These are phyloP conservation scores for Leptocoma aspasia DNA, from an alignment of 2,113 vertebrate species.

Conservation along the genomic window DNA sequence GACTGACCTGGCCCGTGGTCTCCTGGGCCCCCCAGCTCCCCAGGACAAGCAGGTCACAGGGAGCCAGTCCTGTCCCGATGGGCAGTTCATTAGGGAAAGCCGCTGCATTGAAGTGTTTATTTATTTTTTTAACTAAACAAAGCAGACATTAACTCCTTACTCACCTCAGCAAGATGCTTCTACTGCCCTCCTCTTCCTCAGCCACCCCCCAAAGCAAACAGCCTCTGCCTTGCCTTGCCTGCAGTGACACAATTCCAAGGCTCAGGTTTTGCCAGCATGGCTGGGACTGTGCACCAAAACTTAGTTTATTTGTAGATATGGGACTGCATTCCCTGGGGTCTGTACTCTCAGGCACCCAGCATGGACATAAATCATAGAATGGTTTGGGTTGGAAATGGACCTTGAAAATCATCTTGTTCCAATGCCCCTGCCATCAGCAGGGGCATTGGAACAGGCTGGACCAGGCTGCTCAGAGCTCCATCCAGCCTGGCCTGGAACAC, in stretches of 20 bases:
- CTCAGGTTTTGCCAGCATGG: background rate
- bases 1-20: slow-evolving; percentile 29
- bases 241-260: background rate
- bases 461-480: background rate
- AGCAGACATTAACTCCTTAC: slow-evolving; percentile 13
- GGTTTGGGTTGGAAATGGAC: background rate
- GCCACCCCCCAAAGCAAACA: background rate
- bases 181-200: background rate
- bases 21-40: slow-evolving; percentile 34
- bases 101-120: background rate
- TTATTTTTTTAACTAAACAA: background rate
- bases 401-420: background rate
- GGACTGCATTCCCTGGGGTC: background rate
- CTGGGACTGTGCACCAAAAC: background rate
- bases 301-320: background rate
- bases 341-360: background rate
- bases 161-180: background rate
- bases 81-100: slow-evolving; percentile 56
- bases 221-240: background rate
- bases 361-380: background rate
- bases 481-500: background rate
- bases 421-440: background rate
- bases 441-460: background rate
- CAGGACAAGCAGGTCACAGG: background rate
- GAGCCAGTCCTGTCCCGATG: slow-evolving; percentile 1